Base-by-base conservation (phyloP, 2,797 vertebrate genomes). In the Microchirus variegatus region DNA sequence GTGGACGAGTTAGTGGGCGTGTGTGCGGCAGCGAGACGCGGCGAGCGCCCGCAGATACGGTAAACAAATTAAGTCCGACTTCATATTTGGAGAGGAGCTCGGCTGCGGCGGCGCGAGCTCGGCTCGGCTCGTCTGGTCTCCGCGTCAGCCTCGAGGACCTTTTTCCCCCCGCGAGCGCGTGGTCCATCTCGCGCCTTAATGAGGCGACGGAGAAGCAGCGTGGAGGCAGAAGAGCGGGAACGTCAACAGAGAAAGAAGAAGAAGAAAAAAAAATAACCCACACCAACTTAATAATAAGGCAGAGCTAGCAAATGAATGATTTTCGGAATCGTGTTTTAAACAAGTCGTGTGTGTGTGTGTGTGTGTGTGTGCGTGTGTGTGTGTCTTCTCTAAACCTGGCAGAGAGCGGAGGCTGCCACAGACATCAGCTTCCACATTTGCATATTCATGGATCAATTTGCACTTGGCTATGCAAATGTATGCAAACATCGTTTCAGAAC, bases 401-500 rank as follows among this genome's bases (percentile, higher is more conserved):
- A 91, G 90, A 91, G 90, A 92, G 91, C 86, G 79, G 87, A 90
- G 89, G 90, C 92, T 93, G 92, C 92, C 91, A 92, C 91, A 93
- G 91, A 92, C 93, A 93, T 94, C 92, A 93, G 89, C 90, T 72
- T 72, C 84, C 1, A 59, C 84, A 93, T 92, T 93, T 94, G 93
- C 93, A 94, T 94, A 94, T 94, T 94, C 93, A 94, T 91, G 91
- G 90, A 89, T 93, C 91, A 93, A 93, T 94, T 94, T 94, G 91
- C 93, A 93, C 93, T 94, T 92, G 93, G 90, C 91, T 93, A 94
- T 94, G 93, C 93, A 93, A 94, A 94, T 94, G 91, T 93, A 94
- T 94, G 92, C 93, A 94, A 94, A 94, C 92, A 94, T 92, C 87
- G 80, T 94, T 93, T 93, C 91, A 92, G 91, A 93, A 92, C 92